phyloP scores from a whole-genome alignment of 1,140 invertebrate genomes.

The Araneus ventricosus region DNA sequence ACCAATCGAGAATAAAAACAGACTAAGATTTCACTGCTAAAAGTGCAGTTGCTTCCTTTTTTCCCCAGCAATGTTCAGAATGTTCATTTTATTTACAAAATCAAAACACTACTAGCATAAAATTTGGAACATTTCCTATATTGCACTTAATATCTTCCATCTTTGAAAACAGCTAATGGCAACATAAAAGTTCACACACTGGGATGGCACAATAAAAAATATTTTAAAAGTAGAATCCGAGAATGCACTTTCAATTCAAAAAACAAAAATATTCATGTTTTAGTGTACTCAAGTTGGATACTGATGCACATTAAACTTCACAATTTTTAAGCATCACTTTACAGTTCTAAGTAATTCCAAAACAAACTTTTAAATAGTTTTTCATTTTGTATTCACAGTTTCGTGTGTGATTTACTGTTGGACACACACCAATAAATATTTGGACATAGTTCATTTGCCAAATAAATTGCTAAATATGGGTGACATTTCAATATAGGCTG shows the following conservation, averaged over 20 bases:
- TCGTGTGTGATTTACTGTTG: background rate
- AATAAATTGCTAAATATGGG: background rate
- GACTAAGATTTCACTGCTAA: background rate
- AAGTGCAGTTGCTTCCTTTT: background rate
- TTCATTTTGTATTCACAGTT: background rate
- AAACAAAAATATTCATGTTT: background rate
- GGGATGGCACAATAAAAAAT: constrained; percentile 3
- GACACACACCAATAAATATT: background rate
- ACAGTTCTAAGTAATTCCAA: background rate
- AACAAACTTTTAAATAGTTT: background rate
- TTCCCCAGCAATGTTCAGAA: background rate
- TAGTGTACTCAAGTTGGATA: background rate
- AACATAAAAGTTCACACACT: background rate
- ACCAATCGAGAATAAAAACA: background rate
- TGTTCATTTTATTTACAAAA: background rate
- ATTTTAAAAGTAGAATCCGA: background rate
- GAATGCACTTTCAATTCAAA: constrained; percentile 1
- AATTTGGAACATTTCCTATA: background rate
- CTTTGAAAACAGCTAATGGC: background rate
- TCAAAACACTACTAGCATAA: background rate
- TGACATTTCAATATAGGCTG: background rate
- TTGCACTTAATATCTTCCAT: constrained; percentile 2
- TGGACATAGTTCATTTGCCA: background rate
- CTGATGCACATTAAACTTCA: background rate
- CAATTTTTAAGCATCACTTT: too few relatives aligned